These are phyloP conservation scores for Anarhynchus alexandrinus DNA, from an alignment of 2,113 vertebrate genomes.

Conservation along the genomic window DNA sequence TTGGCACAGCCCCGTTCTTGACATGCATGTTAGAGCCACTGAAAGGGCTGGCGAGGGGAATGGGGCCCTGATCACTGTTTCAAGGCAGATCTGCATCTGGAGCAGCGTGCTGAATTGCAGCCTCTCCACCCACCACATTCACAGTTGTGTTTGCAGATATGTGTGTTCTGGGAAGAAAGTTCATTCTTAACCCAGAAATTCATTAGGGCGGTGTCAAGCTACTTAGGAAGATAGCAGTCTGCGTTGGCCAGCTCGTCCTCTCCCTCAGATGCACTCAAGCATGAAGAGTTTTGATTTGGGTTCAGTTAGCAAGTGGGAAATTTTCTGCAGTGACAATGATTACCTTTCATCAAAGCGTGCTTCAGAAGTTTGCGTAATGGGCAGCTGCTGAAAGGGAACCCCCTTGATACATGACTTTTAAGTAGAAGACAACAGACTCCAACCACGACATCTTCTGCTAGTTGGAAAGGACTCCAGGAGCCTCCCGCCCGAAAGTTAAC, in stretches of 20 bases:
- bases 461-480: neutral
- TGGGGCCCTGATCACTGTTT: neutral
- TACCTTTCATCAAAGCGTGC: neutral
- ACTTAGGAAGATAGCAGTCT: neutral
- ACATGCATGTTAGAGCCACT: neutral
- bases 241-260: neutral
- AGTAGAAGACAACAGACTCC: neutral
- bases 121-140: neutral
- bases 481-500: neutral
- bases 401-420: neutral
- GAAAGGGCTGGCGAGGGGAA: neutral
- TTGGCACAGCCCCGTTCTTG: neutral
- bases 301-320: neutral
- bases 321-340: neutral
- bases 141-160: neutral
- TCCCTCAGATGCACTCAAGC: neutral
- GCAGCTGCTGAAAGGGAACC: neutral
- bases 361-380: neutral
- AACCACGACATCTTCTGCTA: neutral
- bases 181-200: neutral
- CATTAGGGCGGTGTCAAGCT: rapidly evolving
- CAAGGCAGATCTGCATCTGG: neutral
- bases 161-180: neutral
- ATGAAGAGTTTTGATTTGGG: neutral
- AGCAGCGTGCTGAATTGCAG: neutral